Conservation (phyloP, 2,797 vertebrate genomes). For the Halcyon badia region DNA sequence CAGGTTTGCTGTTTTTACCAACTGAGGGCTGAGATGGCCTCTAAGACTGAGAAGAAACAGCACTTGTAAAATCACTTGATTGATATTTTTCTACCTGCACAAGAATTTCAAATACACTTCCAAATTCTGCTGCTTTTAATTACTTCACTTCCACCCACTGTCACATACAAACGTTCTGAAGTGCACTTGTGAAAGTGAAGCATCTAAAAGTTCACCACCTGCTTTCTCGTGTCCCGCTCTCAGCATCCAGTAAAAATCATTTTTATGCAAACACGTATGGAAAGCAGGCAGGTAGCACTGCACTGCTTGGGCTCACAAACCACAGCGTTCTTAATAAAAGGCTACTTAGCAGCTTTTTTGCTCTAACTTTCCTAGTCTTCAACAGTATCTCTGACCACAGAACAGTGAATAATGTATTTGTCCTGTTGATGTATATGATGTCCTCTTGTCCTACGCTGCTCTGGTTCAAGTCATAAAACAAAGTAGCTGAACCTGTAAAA, state of each 20-base stretch:
- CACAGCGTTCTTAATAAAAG: neutral
- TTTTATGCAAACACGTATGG: neutral
- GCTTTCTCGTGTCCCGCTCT: neutral
- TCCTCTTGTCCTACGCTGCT: slow-evolving; percentile 22
- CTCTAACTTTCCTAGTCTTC: neutral
- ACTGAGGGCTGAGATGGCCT: neutral
- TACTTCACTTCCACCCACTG: slow-evolving; percentile 36
- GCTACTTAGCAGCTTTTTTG: neutral
- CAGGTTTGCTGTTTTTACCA: neutral
- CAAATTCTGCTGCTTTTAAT: slow-evolving; percentile 49
- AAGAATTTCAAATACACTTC: slow-evolving; percentile 17
- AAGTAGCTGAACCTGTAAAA: neutral
- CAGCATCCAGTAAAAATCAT: neutral
- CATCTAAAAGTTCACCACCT: neutral
- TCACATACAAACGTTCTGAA: neutral
- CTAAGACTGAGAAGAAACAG: neutral
- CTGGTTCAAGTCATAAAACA: slow-evolving; percentile 7
- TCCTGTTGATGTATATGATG: neutral
- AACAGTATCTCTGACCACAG: neutral
- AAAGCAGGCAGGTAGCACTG: neutral
- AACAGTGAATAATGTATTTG: slow-evolving; percentile 9
- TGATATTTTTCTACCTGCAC: slow-evolving; percentile 24
- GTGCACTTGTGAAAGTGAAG: neutral
- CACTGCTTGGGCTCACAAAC: neutral
- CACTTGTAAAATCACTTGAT: neutral